Base-by-base conservation (phyloP, 1,140 invertebrate genomes). In the Drosophila biarmipes region DNA sequence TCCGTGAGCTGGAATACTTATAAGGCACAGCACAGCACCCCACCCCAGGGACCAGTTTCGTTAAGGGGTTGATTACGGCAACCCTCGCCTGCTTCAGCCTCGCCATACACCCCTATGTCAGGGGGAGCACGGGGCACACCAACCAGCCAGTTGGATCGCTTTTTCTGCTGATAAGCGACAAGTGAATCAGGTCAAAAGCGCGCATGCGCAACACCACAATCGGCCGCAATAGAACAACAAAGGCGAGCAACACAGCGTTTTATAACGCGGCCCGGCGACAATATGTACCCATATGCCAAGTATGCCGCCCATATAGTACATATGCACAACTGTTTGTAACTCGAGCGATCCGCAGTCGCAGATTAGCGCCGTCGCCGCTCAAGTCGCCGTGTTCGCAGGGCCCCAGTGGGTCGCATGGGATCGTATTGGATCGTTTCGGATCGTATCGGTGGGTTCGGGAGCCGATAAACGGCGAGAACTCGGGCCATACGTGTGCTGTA, bases 131-230 rank as follows among this genome's bases (percentile, higher is more conserved):
- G 6, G n/a, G 31, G 56, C 54, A 54, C 14, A 8, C 14, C 14
- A 4, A 6, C 10, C n/a, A 12, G 15, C 34, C 14, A 35, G 55
- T 48, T 17, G 42, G 55, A 21, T 38, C 43, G 43, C 31, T 46
- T 21, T 64, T 66, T 45, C 27, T 46, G 51, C 79, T 81, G 79
- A 81, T 81, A 81, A 81, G 78, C 69, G 45, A 17, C 51, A 62
- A 58, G 53, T 81, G 78, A 81, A 81, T 81, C 79, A 81, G 79
- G 79, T 81, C 79, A 81, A 77, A 81, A 78, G 69, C 79, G 80
- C 79, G 80, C 74, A 82, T 82, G 79, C 79, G 79, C 79, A 78
- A 82, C 79, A 74, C 51, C 61, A 21, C 24, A 45, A 59, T 43
- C 29, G 29, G 40, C 17, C 42, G 51, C 37, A 46, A 38, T 35